These are phyloP conservation scores for Hemiscyllium ocellatum DNA, from an alignment of 2,113 vertebrate species.

Conservation along the genomic window DNA sequence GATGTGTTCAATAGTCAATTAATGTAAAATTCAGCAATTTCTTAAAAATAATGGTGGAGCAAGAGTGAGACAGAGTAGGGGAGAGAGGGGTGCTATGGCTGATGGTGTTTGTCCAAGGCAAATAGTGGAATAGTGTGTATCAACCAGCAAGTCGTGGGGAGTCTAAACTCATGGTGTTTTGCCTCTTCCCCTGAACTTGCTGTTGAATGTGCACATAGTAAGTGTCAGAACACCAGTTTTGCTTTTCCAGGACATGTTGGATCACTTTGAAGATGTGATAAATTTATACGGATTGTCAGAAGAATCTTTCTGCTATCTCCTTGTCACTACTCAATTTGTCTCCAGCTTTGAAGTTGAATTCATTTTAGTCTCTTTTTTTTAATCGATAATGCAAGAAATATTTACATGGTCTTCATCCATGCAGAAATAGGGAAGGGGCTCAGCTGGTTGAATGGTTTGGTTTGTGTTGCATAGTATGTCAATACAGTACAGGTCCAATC, in stretches of 20 bases:
- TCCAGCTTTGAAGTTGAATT: background rate
- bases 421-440: too few species aligned
- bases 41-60: background rate
- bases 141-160: background rate
- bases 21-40: background rate
- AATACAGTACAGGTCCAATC: too few species aligned
- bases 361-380: background rate
- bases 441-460: too few species aligned
- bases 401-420: background rate
- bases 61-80: background rate
- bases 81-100: too few species aligned
- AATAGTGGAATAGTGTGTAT: too few species aligned
- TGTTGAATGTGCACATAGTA: background rate
- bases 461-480: too few species aligned
- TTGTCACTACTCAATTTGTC: background rate
- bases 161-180: background rate
- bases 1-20: background rate
- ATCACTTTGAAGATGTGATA: background rate
- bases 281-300: background rate
- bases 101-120: background rate
- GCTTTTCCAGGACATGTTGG: background rate
- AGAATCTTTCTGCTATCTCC: background rate
- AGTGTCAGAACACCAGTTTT: background rate
- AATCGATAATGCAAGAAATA: background rate
- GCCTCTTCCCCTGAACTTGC: background rate